phyloP scores from a whole-genome alignment of 53 echinoderm and acorn worm genomes.

The Henricia sp. region DNA sequence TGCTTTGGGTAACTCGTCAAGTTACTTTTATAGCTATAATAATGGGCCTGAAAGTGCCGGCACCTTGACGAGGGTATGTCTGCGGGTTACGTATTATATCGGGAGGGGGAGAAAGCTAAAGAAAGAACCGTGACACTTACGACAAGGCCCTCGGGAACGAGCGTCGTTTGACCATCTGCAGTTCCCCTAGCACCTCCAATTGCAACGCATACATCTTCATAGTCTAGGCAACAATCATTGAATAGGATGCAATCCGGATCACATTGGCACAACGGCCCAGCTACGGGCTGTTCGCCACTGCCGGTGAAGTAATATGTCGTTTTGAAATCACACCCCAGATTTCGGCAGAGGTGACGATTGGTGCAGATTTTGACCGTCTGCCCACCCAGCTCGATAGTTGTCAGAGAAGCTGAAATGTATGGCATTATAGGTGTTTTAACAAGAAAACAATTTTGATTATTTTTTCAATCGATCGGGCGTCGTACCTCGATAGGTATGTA shows the following conservation, averaged over 20 bases:
- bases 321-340: conserved; percentile 36
- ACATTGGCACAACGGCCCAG: conserved; percentile 28
- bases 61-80: too few species aligned
- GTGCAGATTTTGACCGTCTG: background rate
- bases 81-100: too few species aligned
- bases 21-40: background rate
- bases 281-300: background rate
- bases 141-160: background rate
- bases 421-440: too few species aligned
- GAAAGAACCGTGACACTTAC: too few species aligned
- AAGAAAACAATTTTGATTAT: too few species aligned
- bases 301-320: background rate
- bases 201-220: background rate
- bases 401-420: background rate
- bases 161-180: background rate
- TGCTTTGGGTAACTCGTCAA: too few species aligned
- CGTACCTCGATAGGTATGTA: too few species aligned
- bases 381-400: background rate
- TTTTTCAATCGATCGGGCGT: too few species aligned
- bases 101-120: too few species aligned
- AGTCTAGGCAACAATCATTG: conserved; percentile 40
- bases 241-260: conserved; percentile 25
- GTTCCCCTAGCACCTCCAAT: background rate
- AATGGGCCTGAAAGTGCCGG: background rate
- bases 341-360: conserved; percentile 40